These are phyloP conservation scores for Serripes groenlandicus DNA, from an alignment of 2,888 invertebrate species.

Conservation along the genomic window DNA sequence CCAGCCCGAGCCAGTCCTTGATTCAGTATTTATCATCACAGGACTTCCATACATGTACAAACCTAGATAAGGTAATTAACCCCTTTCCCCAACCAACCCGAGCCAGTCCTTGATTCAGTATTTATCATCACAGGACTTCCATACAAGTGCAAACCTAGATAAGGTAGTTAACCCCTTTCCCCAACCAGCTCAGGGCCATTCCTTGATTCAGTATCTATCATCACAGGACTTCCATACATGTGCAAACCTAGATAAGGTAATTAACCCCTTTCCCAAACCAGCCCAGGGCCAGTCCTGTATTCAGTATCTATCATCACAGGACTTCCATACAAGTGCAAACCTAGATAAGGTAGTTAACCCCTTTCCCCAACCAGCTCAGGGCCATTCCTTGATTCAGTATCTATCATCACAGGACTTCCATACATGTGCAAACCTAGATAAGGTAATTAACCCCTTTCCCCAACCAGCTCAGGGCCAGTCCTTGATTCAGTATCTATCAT, in stretches of 20 bases:
- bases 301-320: too few relatives aligned
- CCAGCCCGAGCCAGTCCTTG: slow-evolving; percentile 91
- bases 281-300: too few relatives aligned
- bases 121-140: slow-evolving; percentile 91
- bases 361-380: slow-evolving; percentile 88
- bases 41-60: slow-evolving; percentile 91
- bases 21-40: slow-evolving; percentile 91
- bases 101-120: slow-evolving; percentile 92
- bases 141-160: slow-evolving; percentile 92
- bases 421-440: slow-evolving; percentile 92
- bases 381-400: slow-evolving; percentile 92
- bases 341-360: too few relatives aligned
- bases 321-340: too few relatives aligned
- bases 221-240: slow-evolving; percentile 91
- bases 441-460: slow-evolving; percentile 81
- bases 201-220: slow-evolving; percentile 91
- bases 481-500: slow-evolving; percentile 91
- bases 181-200: slow-evolving; percentile 90
- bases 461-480: slow-evolving; percentile 90
- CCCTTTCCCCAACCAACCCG: slow-evolving; percentile 87
- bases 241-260: slow-evolving; percentile 91
- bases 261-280: too few relatives aligned
- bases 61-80: slow-evolving; percentile 89
- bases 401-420: slow-evolving; percentile 91
- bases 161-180: slow-evolving; percentile 83